Evolutionary conservation across 2,113 vertebrate genomes (phyloP).

Genomic region (Morone saxatilis): DNA sequence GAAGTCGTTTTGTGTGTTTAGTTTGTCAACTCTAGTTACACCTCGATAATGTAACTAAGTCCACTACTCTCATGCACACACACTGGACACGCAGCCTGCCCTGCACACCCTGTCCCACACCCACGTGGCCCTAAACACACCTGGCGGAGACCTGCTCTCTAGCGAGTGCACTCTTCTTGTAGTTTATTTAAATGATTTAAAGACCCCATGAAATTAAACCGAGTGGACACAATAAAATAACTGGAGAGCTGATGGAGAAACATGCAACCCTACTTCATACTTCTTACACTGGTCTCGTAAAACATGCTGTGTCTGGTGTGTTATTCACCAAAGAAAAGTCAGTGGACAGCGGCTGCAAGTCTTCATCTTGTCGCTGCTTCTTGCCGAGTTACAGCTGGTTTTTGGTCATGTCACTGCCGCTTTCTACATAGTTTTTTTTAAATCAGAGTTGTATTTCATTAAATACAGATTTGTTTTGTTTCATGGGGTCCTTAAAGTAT

Average conservation of each 20-base stretch:
- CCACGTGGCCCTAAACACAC: too few relatives aligned
- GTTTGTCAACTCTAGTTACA: too few relatives aligned
- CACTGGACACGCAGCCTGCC: too few relatives aligned
- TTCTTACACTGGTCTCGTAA: background rate
- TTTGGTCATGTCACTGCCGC: background rate
- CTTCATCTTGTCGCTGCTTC: constrained; percentile 6
- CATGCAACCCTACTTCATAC: background rate
- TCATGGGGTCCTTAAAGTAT: constrained; percentile 48
- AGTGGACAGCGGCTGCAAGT: background rate
- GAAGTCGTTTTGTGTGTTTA: too few relatives aligned
- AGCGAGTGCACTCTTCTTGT: too few relatives aligned
- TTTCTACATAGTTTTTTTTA: background rate
- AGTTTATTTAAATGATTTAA: constrained; percentile 12
- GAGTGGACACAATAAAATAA: background rate
- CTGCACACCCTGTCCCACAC: too few relatives aligned
- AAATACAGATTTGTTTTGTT: background rate
- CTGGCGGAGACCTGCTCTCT: too few relatives aligned
- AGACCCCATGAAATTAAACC: constrained; percentile 42
- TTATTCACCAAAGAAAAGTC: constrained; percentile 42
- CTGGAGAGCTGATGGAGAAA: background rate
- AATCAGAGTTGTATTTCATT: background rate
- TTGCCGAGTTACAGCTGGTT: background rate
- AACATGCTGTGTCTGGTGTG: constrained; percentile 1
- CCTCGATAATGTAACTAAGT: too few relatives aligned
- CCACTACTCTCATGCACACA: too few relatives aligned